Conservation (phyloP, 2,797 vertebrate species). For the Trematomus bernacchii region DNA sequence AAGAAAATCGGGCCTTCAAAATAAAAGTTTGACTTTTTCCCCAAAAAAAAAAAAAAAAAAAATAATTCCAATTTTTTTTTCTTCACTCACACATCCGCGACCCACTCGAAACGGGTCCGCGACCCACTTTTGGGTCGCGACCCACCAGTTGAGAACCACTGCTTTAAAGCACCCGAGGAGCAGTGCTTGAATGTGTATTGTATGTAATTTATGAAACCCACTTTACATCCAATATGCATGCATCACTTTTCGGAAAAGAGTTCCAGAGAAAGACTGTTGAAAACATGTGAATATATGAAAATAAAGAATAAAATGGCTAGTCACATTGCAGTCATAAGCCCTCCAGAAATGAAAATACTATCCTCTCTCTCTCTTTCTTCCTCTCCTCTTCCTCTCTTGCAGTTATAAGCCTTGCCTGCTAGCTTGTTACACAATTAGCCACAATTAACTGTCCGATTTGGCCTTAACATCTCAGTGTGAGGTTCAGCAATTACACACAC, state of each 20-base stretch:
- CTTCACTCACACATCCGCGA: no score
- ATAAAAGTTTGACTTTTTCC: no score
- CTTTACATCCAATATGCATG: neutral
- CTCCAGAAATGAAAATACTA: conserved; percentile 47
- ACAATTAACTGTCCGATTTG: conserved; percentile 73
- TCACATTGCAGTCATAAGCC: conserved; percentile 33
- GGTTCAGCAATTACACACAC: conserved; percentile 50
- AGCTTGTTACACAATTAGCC: conserved; percentile 62
- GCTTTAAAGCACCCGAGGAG: neutral
- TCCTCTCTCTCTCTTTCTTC: conserved; percentile 21
- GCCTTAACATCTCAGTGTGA: conserved; percentile 54
- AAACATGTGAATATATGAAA: conserved; percentile 42
- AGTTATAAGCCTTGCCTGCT: conserved; percentile 33
- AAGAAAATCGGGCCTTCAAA: no score
- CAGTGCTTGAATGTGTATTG: neutral
- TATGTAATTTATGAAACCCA: neutral
- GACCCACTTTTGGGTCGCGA: no score
- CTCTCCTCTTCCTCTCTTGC: conserved; percentile 21
- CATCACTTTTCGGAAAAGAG: neutral
- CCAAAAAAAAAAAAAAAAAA: no score
- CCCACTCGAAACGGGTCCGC: no score
- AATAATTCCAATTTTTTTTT: no score
- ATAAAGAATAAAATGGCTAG: conserved; percentile 29
- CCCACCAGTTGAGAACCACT: no score
- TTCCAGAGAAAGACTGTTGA: conserved; percentile 1